Percentiles rank a stretch among this genome's conserved stretches.
These are phyloP conservation scores for Anastatus disparis DNA, from an alignment of 1,140 invertebrate species.

Conservation along the genomic window DNA sequence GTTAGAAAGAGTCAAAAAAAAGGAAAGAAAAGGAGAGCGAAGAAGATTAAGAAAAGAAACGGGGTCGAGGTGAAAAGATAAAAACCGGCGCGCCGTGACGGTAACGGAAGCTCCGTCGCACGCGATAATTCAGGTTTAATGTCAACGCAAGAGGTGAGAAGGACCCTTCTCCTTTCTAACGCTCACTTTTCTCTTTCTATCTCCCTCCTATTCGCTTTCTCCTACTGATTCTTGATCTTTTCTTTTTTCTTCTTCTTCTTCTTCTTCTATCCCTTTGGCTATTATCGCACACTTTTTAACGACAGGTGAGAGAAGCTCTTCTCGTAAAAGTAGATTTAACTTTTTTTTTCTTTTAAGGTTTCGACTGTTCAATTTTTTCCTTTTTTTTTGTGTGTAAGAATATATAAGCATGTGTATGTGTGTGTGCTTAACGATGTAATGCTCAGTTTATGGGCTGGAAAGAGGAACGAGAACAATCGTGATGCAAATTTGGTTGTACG, in stretches of 20 bases:
- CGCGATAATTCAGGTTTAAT: conserved; percentile 28
- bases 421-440: neutral
- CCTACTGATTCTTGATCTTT: no score
- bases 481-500: neutral
- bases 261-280: neutral
- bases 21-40: neutral
- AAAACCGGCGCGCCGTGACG: neutral
- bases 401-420: no score
- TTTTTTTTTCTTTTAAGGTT: no score
- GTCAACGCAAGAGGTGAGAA: conserved; percentile 6
- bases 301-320: neutral
- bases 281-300: neutral
- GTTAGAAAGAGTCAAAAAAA: neutral
- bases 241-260: no score
- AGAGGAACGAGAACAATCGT: neutral
- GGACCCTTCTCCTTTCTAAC: no score
- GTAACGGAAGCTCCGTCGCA: neutral
- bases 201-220: no score
- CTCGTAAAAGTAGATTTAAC: neutral
- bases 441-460: neutral
- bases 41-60: conserved; percentile 14
- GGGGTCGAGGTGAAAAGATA: neutral
- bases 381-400: neutral
- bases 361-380: neutral
- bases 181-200: no score